Percentiles rank a stretch among this genome's conserved stretches.
These are phyloP conservation scores for Dorcus hopei DNA, from an alignment of 2,888 invertebrate species.

Conservation along the genomic window DNA sequence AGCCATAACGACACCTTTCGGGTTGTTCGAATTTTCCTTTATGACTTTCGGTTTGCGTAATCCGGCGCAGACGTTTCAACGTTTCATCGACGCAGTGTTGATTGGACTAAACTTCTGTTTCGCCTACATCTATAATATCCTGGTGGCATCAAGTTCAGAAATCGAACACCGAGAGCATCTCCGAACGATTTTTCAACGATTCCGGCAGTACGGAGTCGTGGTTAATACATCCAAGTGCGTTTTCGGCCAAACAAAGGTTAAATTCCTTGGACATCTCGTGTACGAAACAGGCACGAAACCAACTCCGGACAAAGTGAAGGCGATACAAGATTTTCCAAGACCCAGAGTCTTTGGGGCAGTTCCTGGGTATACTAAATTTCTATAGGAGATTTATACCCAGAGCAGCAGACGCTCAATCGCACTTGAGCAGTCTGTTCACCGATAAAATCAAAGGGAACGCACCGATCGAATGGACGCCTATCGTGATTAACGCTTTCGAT, in stretches of 20 bases:
- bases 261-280: not conserved
- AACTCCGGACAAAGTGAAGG: not conserved
- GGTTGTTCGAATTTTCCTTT: slow-evolving; percentile 32
- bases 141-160: not conserved
- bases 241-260: not conserved
- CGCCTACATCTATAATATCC: slow-evolving; percentile 26
- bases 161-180: slow-evolving; percentile 17
- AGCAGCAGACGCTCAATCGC: slow-evolving; percentile 38
- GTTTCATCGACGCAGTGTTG: slow-evolving; percentile 38
- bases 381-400: slow-evolving; percentile 20
- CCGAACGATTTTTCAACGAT: not conserved
- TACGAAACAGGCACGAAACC: not conserved
- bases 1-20: slow-evolving; percentile 30
- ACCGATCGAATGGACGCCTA: not conserved
- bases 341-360: not conserved
- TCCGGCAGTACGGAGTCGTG: not conserved
- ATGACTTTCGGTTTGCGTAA: slow-evolving; percentile 44
- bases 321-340: not conserved
- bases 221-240: not conserved
- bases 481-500: not conserved
- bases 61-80: slow-evolving; percentile 44
- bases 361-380: not conserved
- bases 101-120: slow-evolving; percentile 35
- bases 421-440: slow-evolving; percentile 33
- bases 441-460: not conserved